Percentiles rank a stretch among this genome's conserved stretches.
Conservation (phyloP, 2,113 vertebrate species). For the Saccopteryx bilineata region DNA sequence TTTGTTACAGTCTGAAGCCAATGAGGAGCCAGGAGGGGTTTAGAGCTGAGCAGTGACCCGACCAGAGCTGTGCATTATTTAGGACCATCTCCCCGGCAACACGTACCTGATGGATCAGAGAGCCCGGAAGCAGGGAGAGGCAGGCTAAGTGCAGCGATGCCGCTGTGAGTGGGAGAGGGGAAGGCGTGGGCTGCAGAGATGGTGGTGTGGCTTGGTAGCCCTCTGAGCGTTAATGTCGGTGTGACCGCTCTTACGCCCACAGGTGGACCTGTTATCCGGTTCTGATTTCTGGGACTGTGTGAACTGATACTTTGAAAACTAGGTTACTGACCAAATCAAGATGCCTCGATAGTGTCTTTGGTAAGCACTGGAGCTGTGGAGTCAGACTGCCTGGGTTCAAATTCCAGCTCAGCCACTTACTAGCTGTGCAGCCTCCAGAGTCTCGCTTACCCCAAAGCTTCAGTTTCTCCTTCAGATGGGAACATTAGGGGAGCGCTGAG, state of each 20-base stretch:
- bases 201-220: background rate
- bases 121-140: background rate
- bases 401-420: background rate
- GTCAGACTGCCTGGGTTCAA: conserved; percentile 32
- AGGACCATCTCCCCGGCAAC: conserved; percentile 63
- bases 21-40: conserved; percentile 22
- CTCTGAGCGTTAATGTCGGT: fast-evolving
- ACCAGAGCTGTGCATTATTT: conserved; percentile 73
- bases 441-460: background rate
- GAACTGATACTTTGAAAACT: conserved; percentile 65
- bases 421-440: background rate
- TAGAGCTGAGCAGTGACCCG: background rate
- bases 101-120: background rate
- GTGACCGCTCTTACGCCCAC: background rate
- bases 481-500: background rate
- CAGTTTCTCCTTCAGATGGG: background rate
- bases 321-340: conserved; percentile 50
- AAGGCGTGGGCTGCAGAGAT: fast-evolving
- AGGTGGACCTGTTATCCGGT: background rate
- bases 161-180: background rate
- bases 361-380: background rate
- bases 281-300: conserved; percentile 18
- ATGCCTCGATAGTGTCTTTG: background rate
- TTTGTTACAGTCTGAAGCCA: background rate
- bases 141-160: background rate